These are phyloP conservation scores for Psephotus haematonotus DNA, from an alignment of 2,113 vertebrate genomes.

Conservation along the genomic window DNA sequence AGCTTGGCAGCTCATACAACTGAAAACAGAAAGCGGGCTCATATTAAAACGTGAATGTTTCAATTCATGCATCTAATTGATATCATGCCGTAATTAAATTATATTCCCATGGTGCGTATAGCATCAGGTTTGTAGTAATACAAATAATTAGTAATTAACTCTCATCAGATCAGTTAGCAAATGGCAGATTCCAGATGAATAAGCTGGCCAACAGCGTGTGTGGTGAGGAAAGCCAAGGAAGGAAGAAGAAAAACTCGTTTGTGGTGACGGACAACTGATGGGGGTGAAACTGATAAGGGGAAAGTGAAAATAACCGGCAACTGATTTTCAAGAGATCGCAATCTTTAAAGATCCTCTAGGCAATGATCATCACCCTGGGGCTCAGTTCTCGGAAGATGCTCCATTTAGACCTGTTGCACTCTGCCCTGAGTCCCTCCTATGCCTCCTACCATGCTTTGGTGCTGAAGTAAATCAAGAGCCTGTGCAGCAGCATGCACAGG, in stretches of 20 bases:
- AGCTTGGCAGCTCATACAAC: background rate
- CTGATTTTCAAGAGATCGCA: background rate
- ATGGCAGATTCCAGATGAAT: constrained; percentile 52
- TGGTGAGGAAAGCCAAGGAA: background rate
- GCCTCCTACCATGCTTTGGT: fast-evolving
- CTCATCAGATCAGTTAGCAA: constrained; percentile 66
- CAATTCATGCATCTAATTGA: constrained; percentile 51
- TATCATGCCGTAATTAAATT: constrained; percentile 65
- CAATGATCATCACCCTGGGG: background rate
- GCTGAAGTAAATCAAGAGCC: background rate
- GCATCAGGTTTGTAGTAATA: constrained; percentile 59
- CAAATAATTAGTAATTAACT: constrained; percentile 66
- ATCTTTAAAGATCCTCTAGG: background rate
- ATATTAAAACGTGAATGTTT: background rate
- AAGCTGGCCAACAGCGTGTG: background rate
- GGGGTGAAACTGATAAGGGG: no score
- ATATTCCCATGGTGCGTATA: constrained; percentile 38
- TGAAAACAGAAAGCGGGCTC: background rate
- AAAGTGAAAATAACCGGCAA: background rate
- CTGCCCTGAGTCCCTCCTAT: background rate
- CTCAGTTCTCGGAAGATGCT: background rate
- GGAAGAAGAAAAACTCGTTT: background rate
- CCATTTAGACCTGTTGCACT: background rate
- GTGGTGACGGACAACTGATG: background rate
- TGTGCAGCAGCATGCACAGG: background rate